These are phyloP conservation scores for Eubasilissa regina DNA, from an alignment of 1,140 invertebrate genomes.

Conservation along the genomic window DNA sequence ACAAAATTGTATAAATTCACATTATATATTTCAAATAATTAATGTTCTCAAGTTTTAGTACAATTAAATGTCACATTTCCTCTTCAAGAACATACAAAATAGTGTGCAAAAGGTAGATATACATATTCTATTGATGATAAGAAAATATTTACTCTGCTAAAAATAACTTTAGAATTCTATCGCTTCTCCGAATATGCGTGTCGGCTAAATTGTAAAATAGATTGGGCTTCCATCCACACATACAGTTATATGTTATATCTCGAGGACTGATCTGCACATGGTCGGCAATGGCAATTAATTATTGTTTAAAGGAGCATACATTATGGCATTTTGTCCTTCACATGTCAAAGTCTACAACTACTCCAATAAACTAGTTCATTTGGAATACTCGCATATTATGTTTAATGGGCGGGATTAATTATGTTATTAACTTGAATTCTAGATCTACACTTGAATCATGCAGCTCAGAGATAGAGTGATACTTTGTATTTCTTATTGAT, in stretches of 20 bases:
- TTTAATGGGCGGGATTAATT: constrained; percentile 25
- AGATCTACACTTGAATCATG: neutral
- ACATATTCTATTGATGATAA: constrained; percentile 43
- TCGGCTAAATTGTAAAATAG: neutral
- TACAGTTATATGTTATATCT: neutral
- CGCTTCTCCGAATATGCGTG: constrained; percentile 8
- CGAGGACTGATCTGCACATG: constrained; percentile 18
- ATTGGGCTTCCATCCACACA: neutral
- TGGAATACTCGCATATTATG: neutral
- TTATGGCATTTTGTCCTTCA: constrained; percentile 3
- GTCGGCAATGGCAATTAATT: constrained; percentile 25
- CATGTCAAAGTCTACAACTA: constrained; percentile 25
- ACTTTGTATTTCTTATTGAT: neutral
- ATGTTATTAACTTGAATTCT: constrained; percentile 18
- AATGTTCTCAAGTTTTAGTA: neutral
- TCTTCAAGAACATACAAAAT: constrained; percentile 11
- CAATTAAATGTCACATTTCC: neutral
- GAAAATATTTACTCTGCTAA: constrained; percentile 49
- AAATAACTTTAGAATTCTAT: constrained; percentile 47
- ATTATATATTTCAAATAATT: neutral
- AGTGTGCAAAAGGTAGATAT: constrained; percentile 37
- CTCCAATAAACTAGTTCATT: neutral
- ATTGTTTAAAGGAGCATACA: neutral
- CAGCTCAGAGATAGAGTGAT: neutral
- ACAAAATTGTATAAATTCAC: neutral